Conservation (phyloP, 2,888 invertebrate genomes). For the Caenorhabditis zanzibari region DNA sequence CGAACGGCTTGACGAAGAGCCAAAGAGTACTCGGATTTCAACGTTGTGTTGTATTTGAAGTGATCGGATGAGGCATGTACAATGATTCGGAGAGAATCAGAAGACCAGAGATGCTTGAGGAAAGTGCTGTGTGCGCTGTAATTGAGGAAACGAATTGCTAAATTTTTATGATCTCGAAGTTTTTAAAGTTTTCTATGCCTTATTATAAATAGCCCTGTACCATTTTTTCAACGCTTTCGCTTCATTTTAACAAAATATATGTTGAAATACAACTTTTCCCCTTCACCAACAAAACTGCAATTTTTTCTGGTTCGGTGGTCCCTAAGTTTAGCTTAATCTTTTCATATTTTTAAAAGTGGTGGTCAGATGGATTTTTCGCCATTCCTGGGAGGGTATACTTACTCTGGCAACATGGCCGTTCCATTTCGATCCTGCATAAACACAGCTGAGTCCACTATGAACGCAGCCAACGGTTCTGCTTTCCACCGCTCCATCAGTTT, state of each 20-base stretch:
- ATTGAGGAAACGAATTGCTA: background rate
- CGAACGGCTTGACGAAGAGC: conserved; percentile 51
- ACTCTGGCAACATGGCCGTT: conserved; percentile 59
- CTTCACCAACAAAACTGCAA: too few species aligned
- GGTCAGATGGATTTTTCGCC: background rate
- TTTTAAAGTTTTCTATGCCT: too few species aligned
- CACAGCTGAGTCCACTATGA: conserved; percentile 66
- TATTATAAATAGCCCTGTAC: too few species aligned
- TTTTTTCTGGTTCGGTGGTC: too few species aligned
- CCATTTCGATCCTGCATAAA: conserved; percentile 62
- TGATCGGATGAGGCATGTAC: conserved; percentile 44
- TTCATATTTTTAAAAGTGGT: too few species aligned
- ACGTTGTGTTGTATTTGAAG: conserved; percentile 25
- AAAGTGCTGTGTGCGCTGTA: conserved; percentile 51
- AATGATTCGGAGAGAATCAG: conserved; percentile 61
- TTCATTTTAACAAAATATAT: too few species aligned
- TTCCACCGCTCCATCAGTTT: conserved; percentile 90
- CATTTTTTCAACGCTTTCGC: too few species aligned
- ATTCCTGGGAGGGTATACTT: too few species aligned
- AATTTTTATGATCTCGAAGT: too few species aligned
- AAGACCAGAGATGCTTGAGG: conserved; percentile 70
- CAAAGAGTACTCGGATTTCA: conserved; percentile 45
- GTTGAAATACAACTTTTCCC: too few species aligned
- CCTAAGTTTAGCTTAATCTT: background rate
- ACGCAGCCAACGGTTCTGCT: conserved; percentile 90